Evolutionary conservation across 35 echinoderm and acorn worm species (phyloP), one percentile per base, ranked within the genome.

Genomic region (Nesometra sesokonis): DNA sequence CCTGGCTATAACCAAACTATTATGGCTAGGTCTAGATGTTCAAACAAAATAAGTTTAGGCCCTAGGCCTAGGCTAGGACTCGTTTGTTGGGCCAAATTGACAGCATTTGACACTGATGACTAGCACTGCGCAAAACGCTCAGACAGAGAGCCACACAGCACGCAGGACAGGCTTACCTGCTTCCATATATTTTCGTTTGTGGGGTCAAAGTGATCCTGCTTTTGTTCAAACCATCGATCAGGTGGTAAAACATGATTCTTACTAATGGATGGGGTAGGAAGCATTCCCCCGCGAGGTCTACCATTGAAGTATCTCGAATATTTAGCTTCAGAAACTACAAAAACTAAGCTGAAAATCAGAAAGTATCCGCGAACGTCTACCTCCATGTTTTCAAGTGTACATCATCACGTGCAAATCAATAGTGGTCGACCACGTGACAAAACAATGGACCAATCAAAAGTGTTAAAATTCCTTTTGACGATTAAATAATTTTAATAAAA

Each of bases 171-270:
- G n/a, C 37, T 0, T 93, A 97, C 95, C 89, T 97, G 95, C 52
- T 91, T 27, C 95, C 95, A 93, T 31, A 89, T 93, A 37, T 87
- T 85, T 17, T 84, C 37, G 84, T 97, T 87, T 0, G 95, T 92
- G 87, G 93, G 91, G 43, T 97, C 91, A 46, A 97, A 97, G 40
- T 97, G 89, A 57, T 97, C 91, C 37, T 93, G 81, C 46, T 86
- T 91, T 39, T 97, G 95, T 30, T 86, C 87, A 32, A 97, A 67
- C 95, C 95, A 97, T 77, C 91, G 86, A 34, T 89, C 91, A 29
- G 87, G 87, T 31, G 87, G 91, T 0, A 86, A 38, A 30, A 77
- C 35, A 32, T 35, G 36, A 17, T 40, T 21, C 21, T 36, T 29
- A 5, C 35, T 77, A 11, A 37, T 38, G 27, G 4, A 15, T 38